Base-by-base conservation (phyloP, 2,113 vertebrate genomes). In the Salvelinus fontinalis region DNA sequence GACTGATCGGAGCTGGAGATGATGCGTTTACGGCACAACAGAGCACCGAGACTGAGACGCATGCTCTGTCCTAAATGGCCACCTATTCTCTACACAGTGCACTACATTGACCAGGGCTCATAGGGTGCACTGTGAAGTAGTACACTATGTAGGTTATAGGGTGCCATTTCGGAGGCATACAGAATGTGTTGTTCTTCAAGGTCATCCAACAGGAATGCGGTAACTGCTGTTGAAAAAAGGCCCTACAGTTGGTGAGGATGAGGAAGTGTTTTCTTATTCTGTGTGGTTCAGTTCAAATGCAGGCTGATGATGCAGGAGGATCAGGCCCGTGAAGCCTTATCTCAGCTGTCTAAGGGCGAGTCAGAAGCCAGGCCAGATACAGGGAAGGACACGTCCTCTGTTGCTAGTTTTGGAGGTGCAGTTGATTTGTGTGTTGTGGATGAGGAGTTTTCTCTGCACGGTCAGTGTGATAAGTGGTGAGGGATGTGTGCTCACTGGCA, bases 401-500 rank as follows among this genome's bases (percentile, higher is more conserved):
- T 76, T 64, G 85, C 76, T 6, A 26, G 75, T 81, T 78, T 62
- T 62, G 31, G 31, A 80, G 51, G 75, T 80, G 62, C 74, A 73
- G 73, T 73, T 75, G 67, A 20, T 11, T 49, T 16, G 12, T 39
- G 59, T 62, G 31, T 44, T 62, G 59, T 34, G 34, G 49, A 27
- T 24, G 29, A 39, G 51, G 57, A 49, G 57, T 27, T 49, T 67
- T 79, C 74, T 80, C 82, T 59, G 39, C 6, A 5, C 69, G 77
- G 81, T 69, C 69, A 34, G 79, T 80, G 80, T 70, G 76, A 86
- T 87, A 86, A 89, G 85, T 87, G 84, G 81, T 71, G 69, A 71
- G 78, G 67, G 69, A 84, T 82, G 82, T 77, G 77, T 77, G 81
- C 75, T 84, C 71, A 72, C 76, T 71, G 68, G 49, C 51, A 70